Evolutionary conservation across 2,113 vertebrate species (phyloP), one percentile per base, ranked within the genome.

Genomic region (Uria lomvia): DNA sequence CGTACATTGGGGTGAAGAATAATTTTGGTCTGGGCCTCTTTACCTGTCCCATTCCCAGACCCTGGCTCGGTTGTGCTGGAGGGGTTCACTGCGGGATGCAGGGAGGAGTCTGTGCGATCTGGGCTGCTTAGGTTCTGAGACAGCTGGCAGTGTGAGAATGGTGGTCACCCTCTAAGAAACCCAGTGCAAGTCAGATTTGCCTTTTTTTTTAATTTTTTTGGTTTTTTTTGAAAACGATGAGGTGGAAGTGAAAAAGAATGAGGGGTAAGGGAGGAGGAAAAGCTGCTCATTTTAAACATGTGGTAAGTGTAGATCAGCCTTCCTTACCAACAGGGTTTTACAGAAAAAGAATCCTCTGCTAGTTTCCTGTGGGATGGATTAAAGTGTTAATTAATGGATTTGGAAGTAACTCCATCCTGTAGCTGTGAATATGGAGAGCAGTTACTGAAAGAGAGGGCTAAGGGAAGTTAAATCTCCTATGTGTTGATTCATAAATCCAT

Each of bases 11-110:
- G n/a, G 19, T n/a, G 53, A 68, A 34, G 77, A 83, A 32, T 26
- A 24, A 43, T 30, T 79, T 50, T 58, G 15, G 4, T 50, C 11
- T 62, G 70, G 43, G 55, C 11, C 27, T 38, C 30, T 72, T 68
- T 30, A 70, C 50, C 63, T 53, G 70, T 29, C 21, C 55, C 3
- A 0, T 40, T 34, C 43, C 5, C 3, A 18, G 67, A 22, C 8
- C 0, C 1, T 8, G 66, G 23, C 42, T 66, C 0, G 0, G 24
- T 22, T 17, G 47, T 22, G 87, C 2, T 53, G 55, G 71, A 13
- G 50, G 58, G 2, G 11, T 20, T 75, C 0, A 1, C 43, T 42
- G 80, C 0, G 12, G 71, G 71, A 15, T 10, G 50, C 40, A 11
- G 60, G 83, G 87, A 68, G 36, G 43, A 22, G 52, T 75, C 34